Evolutionary conservation across 2,888 invertebrate species (phyloP).

Genomic region (Drosophila koepferae): DNA sequence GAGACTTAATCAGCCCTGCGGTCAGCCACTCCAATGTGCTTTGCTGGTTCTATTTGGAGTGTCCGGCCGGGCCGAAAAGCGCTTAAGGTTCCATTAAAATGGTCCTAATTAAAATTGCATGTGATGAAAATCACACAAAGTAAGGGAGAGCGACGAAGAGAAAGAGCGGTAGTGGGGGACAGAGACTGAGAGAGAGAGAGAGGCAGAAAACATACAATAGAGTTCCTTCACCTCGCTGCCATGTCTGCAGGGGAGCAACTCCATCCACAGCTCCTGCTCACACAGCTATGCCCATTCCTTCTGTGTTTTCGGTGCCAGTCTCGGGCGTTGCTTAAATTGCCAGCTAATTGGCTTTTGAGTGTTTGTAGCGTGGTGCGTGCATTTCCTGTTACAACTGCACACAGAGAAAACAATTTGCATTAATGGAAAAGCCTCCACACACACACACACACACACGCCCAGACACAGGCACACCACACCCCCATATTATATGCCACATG

Average conservation of each 20-base stretch:
- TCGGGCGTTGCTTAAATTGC: constrained; percentile 52
- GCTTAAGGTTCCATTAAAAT: constrained; percentile 61
- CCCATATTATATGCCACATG: neutral
- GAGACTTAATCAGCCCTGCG: constrained; percentile 30
- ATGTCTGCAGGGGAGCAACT: constrained; percentile 11
- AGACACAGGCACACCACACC: neutral
- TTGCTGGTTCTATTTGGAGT: constrained; percentile 24
- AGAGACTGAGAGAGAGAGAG: neutral
- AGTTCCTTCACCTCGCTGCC: constrained; percentile 58
- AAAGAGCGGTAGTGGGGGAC: neutral
- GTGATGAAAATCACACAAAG: constrained; percentile 34
- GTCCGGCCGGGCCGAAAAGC: constrained; percentile 16
- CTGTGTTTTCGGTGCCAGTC: constrained; percentile 8
- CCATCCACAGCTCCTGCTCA: neutral
- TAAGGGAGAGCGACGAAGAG: neutral
- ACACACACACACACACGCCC: constrained; percentile 1
- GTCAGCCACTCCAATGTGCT: constrained; percentile 7
- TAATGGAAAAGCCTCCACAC: constrained; percentile 40
- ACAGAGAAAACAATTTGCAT: constrained; percentile 66
- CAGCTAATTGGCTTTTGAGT: constrained; percentile 63
- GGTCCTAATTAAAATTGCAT: constrained; percentile 65
- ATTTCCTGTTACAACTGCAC: constrained; percentile 64
- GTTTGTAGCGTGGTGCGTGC: constrained; percentile 64
- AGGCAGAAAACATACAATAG: constrained; percentile 11
- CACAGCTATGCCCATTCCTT: neutral